Conservation (phyloP, 2,797 vertebrate species). For the Sebastes itinus region DNA sequence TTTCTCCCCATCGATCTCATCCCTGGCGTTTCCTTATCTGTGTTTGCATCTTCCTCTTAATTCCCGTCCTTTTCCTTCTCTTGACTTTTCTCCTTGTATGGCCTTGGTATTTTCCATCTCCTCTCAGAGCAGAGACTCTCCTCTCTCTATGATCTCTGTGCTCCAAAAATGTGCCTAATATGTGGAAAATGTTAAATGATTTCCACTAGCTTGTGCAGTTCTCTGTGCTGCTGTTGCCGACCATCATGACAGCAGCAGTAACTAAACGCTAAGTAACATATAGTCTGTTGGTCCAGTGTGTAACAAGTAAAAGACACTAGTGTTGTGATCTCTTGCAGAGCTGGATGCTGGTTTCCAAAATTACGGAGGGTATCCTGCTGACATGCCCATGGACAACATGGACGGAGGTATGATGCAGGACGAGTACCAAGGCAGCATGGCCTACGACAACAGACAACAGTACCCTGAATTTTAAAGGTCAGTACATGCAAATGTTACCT, state of each 20-base stretch:
- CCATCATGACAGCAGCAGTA: neutral
- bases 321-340: conserved; percentile 63
- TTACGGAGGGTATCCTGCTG: conserved; percentile 33
- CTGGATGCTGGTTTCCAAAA: conserved; percentile 51
- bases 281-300: neutral
- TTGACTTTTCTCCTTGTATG: conserved; percentile 54
- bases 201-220: neutral
- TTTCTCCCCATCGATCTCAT: neutral
- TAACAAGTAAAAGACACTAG: neutral
- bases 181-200: neutral
- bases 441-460: conserved; percentile 55
- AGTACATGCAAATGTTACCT: neutral
- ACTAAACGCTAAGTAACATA: neutral
- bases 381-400: conserved; percentile 56
- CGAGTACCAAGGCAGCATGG: conserved; percentile 35
- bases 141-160: neutral
- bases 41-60: conserved; percentile 31
- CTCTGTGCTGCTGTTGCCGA: neutral
- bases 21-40: conserved; percentile 19
- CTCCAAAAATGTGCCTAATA: neutral
- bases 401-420: conserved; percentile 59
- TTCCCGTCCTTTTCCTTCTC: conserved; percentile 26
- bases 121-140: conserved; percentile 3
- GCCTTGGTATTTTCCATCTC: conserved; percentile 45
- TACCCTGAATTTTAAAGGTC: conserved; percentile 68